Conservation (phyloP, 2,888 invertebrate genomes). For the Agonopterix arenella region DNA sequence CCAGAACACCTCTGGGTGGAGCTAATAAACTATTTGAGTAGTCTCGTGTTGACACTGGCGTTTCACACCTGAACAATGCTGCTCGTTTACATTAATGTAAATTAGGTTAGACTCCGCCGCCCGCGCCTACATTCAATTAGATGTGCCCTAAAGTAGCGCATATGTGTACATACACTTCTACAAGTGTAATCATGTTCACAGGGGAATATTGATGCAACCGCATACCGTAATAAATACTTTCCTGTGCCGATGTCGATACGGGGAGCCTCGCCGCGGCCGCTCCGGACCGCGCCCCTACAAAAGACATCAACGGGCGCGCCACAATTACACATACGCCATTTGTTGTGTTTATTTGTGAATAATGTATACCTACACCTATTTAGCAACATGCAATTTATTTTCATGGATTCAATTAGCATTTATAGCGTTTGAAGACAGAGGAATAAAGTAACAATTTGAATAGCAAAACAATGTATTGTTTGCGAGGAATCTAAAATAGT, state of each 20-base stretch:
- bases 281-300: constrained; percentile 1
- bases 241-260: background rate
- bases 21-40: constrained; percentile 75
- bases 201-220: constrained; percentile 34
- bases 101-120: constrained; percentile 67
- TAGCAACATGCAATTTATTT: no score
- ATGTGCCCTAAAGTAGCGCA: constrained; percentile 65
- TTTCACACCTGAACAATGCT: constrained; percentile 77
- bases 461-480: constrained; percentile 25
- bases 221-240: constrained; percentile 22
- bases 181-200: constrained; percentile 38
- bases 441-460: background rate
- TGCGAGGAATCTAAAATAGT: constrained; percentile 45
- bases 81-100: constrained; percentile 77
- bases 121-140: constrained; percentile 73
- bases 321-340: no score
- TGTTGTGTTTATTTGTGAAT: no score
- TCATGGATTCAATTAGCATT: background rate
- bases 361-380: no score
- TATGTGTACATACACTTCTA: constrained; percentile 56
- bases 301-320: constrained; percentile 9
- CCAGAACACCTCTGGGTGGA: constrained; percentile 71
- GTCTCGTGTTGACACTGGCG: constrained; percentile 73
- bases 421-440: background rate
- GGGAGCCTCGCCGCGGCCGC: background rate